phyloP scores from a whole-genome alignment of 2,888 invertebrate species.

The Calliphora vomitoria region DNA sequence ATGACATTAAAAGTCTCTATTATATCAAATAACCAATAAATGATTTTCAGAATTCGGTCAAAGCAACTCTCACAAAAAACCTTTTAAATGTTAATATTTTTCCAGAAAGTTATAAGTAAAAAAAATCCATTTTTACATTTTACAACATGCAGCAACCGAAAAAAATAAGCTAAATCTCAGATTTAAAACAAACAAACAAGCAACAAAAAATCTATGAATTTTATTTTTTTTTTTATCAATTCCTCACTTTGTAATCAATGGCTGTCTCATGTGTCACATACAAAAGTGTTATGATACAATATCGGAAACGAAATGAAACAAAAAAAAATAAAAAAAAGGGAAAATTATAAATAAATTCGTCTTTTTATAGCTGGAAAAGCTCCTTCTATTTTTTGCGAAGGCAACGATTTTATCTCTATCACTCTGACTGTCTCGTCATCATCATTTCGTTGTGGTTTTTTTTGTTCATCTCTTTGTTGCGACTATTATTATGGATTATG shows the following conservation, averaged over 20 bases:
- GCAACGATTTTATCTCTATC: constrained; percentile 67
- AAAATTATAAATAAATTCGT: constrained; percentile 59
- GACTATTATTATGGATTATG: constrained; percentile 58
- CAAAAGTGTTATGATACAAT: constrained; percentile 71
- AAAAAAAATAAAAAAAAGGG: constrained; percentile 36
- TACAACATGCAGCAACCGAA: not conserved
- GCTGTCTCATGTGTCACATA: constrained; percentile 68
- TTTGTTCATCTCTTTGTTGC: constrained; percentile 8
- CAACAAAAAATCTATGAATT: not conserved
- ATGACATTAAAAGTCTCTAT: not conserved
- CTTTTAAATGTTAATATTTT: no score
- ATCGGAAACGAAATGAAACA: constrained; percentile 51
- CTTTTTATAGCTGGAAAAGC: constrained; percentile 42
- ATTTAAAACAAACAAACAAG: not conserved
- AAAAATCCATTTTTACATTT: not conserved
- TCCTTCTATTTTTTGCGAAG: constrained; percentile 42
- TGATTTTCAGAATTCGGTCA: constrained; percentile 2
- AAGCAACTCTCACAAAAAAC: not conserved
- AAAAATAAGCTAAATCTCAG: not conserved
- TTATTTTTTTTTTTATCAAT: constrained; percentile 29
- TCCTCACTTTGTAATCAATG: constrained; percentile 49
- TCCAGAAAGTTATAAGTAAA: not conserved
- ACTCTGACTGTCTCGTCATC: constrained; percentile 57
- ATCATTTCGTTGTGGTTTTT: constrained; percentile 11
- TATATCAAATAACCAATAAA: not conserved